Percentiles rank a stretch among this genome's conserved stretches.
Evolutionary conservation across 1,140 invertebrate genomes (phyloP).

Genomic region (Zeugodacus cucurbitae): DNA sequence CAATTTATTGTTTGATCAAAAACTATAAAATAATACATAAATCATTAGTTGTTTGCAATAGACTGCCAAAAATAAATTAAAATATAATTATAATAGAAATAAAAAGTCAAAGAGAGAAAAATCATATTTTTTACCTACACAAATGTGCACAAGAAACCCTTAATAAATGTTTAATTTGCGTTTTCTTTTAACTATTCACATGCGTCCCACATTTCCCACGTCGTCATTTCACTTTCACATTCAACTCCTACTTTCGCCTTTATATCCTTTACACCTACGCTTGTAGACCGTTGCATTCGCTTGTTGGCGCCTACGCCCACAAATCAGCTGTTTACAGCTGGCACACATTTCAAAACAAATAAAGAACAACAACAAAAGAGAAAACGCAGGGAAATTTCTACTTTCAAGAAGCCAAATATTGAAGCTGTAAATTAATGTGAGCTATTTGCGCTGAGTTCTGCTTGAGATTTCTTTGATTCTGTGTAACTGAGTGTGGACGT

Average conservation of each 20-base stretch:
- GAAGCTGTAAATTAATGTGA: background rate
- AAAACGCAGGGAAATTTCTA: background rate
- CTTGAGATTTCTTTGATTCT: background rate
- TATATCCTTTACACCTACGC: background rate
- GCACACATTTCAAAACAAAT: background rate
- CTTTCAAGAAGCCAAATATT: background rate
- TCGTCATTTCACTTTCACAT: background rate
- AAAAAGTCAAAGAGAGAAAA: too few relatives aligned
- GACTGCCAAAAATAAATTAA: too few relatives aligned
- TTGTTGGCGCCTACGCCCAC: background rate
- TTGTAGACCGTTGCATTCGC: background rate
- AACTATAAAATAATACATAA: too few relatives aligned
- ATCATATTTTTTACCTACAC: too few relatives aligned
- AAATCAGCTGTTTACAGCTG: background rate
- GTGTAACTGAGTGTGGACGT: background rate
- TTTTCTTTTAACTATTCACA: background rate
- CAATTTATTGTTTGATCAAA: too few relatives aligned
- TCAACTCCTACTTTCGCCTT: too few relatives aligned
- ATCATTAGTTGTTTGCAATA: too few relatives aligned
- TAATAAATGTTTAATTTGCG: background rate
- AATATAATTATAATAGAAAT: too few relatives aligned
- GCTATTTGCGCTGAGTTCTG: background rate
- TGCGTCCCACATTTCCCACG: background rate
- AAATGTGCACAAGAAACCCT: background rate
- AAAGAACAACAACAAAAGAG: background rate